A percentile compares a stretch with the other conserved stretches of the same genome.
These are phyloP conservation scores for Diphyllodes magnificus DNA, from an alignment of 2,113 vertebrate species.

Conservation along the genomic window DNA sequence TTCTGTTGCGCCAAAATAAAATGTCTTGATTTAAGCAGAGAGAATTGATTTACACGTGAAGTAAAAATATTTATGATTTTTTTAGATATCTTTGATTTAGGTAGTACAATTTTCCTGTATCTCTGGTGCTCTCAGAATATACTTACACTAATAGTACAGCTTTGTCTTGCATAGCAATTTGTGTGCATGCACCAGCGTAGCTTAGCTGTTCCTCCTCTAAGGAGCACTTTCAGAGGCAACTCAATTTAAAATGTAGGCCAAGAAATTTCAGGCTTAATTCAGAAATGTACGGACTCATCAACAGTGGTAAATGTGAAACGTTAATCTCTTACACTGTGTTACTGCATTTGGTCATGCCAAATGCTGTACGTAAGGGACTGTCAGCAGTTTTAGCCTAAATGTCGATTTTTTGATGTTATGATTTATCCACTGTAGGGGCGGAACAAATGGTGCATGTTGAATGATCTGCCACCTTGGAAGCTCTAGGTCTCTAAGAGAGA, in stretches of 20 bases:
- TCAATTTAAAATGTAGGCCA: constrained; percentile 40
- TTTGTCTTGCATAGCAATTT: not conserved
- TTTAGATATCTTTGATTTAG: not conserved
- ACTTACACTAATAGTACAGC: not conserved
- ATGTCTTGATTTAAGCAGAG: not conserved
- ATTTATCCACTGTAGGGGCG: not conserved
- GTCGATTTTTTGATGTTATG: not conserved
- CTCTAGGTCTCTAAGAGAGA: not conserved
- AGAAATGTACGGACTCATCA: constrained; percentile 31
- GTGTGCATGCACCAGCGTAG: not conserved
- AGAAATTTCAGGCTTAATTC: constrained; percentile 41
- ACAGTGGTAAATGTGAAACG: not conserved
- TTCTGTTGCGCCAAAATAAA: not conserved
- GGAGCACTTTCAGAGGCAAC: not conserved
- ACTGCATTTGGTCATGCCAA: not conserved
- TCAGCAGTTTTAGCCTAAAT: constrained; percentile 46
- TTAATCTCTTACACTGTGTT: constrained; percentile 9
- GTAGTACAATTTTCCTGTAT: not conserved
- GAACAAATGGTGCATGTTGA: not conserved
- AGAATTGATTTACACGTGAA: not conserved
- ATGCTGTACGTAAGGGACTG: not conserved
- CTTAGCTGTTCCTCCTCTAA: not conserved
- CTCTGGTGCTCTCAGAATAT: not conserved
- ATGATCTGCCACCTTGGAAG: not conserved
- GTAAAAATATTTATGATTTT: not conserved